These are phyloP conservation scores for Zosterops pallidus DNA, from an alignment of 2,113 vertebrate genomes.

Conservation along the genomic window DNA sequence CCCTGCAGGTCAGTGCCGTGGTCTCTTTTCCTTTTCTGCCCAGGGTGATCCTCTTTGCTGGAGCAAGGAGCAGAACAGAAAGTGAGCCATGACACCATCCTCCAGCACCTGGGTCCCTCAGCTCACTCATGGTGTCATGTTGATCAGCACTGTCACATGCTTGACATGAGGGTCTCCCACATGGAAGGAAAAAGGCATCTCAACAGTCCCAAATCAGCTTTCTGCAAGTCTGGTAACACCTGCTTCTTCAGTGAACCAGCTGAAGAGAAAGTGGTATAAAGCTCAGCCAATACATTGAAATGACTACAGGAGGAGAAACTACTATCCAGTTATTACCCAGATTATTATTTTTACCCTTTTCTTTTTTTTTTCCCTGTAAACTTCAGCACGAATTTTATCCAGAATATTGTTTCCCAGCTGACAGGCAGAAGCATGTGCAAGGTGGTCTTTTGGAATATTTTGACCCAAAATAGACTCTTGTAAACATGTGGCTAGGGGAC, in stretches of 20 bases:
- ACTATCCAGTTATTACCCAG: background rate
- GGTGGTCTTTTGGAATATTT: background rate
- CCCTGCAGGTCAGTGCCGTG: background rate
- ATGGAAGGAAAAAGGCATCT: background rate
- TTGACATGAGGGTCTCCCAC: background rate
- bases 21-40: background rate
- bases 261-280: background rate
- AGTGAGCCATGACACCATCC: accelerated
- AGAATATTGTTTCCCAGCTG: background rate
- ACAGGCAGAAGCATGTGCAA: background rate
- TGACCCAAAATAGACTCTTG: background rate
- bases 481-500: background rate
- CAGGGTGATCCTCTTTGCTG: background rate
- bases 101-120: background rate
- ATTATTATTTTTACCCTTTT: background rate
- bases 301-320: background rate
- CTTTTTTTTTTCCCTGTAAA: background rate
- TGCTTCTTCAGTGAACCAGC: background rate
- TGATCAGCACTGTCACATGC: background rate
- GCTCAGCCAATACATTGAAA: background rate
- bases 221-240: background rate
- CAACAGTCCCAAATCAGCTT: background rate
- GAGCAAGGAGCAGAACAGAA: background rate
- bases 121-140: accelerated
- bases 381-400: background rate